Base-by-base conservation (phyloP, 2,113 vertebrate genomes). In the Bombycilla garrulus region DNA sequence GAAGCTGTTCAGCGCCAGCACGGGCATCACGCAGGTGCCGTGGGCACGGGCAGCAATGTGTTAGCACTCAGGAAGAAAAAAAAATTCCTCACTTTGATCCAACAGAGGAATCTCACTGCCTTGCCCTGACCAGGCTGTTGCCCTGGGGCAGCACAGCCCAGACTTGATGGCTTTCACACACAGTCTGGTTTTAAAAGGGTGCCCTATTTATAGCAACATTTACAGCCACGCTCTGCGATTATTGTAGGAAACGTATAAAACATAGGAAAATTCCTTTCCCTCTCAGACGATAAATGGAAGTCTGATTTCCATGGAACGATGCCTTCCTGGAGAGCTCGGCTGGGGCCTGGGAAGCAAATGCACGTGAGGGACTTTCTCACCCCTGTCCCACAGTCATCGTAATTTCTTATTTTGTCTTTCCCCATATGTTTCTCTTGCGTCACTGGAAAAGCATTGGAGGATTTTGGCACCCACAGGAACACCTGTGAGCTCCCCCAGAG, bases 171-270 rank as follows among this genome's bases (percentile, higher is more conserved):
- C 85, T 96, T 93, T 92, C 80, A 81, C 92, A 96, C 29, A 89
- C 77, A 71, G 87, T 79, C 94, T 96, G 33, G 1, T 92, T 96
- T 93, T 45, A 86, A 95, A 82, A 84, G 61, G 57, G 86, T 95
- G 69, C 88, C 81, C 95, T 96, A 97, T 96, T 96, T 94, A 94
- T 96, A 97, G 96, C 53, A 96, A 96, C 94, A 56, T 91, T 97
- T 93, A 90, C 86, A 94, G 90, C 86, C 92, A 83, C 6, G 1
- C 80, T 95, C 71, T 80, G 71, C 1, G 51, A 92, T 95, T 96
- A 95, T 64, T 96, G 85, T 96, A 96, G 88, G 91, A 97, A 96
- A 96, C 36, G 1, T 89, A 97, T 96, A 95, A 96, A 97, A 95
- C 94, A 86, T 92, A 95, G 93, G 90, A 94, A 96, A 95, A 95